Base-by-base conservation (phyloP, 2,797 vertebrate species). In the Poecilia velifera region DNA sequence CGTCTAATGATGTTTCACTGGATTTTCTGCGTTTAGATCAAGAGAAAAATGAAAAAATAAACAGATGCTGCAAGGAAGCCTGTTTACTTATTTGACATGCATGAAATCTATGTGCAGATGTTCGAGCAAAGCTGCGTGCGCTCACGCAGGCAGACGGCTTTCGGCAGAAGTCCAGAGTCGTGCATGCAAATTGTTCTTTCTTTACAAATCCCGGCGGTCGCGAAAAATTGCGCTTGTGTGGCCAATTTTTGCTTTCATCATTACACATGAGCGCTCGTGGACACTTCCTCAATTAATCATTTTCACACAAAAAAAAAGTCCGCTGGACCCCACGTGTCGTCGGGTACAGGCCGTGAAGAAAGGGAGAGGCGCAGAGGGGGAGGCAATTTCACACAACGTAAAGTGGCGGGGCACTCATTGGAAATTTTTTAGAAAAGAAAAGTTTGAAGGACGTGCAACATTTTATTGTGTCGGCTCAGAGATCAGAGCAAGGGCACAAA, bases 1-100 rank as follows among this genome's bases (percentile, higher is more conserved):
- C 53, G 12, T 22, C 41, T 64, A 59, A 84, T 74, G 81, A 84
- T 55, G 68, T 71, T 73, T n/a, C 5, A 47, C 64, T 71, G 73
- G 25, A 74, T 73, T 43, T 45, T 68, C 53, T 39, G 46, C 77
- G 74, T 31, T 78, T 73, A 78, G 14, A 28, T 72, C 36, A 76
- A 55, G 57, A 81, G 70, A 77, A 71, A 74, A 76, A 73, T 18
- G 22, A 46, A 12, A 10, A 47, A 7, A 53, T 34, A 74, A 75
- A 57, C 28, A 39, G 80, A 83, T 28, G 55, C 46, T 59, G 68
- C 13, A 25, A 73, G 45, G 76, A 6, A 74, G 39, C 6, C 31
- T 36, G 4, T 81, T 77, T 75, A 73, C 28, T 77, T 51, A 68
- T 72, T 75, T 45, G 64, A 59, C 22, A 72, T 46, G 53, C 22